A percentile compares a stretch with the other conserved stretches of the same genome.
Conservation (phyloP, 1,140 invertebrate species). For the Ptiloglossa arizonensis region DNA sequence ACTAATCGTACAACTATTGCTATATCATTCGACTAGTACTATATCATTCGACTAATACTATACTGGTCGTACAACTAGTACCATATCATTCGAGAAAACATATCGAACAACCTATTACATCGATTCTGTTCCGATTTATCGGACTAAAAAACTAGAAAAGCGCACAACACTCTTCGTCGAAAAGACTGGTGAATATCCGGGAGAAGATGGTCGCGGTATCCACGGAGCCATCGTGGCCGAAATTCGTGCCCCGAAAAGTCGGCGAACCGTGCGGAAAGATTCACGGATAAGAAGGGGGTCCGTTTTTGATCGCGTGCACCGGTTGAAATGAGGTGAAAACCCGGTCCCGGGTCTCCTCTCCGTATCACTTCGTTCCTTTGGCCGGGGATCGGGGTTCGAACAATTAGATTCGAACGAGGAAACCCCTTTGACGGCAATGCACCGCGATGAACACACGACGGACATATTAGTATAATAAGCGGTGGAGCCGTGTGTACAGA, state of each 20-base stretch:
- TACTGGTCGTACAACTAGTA: too few relatives aligned
- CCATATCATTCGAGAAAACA: too few relatives aligned
- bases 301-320: slow-evolving; percentile 33
- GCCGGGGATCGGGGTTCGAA: slow-evolving; percentile 2
- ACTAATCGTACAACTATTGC: too few relatives aligned
- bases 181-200: too few relatives aligned
- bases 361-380: slow-evolving; percentile 49
- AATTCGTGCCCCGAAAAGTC: slow-evolving; percentile 15
- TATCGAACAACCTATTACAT: too few relatives aligned
- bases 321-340: slow-evolving; percentile 35
- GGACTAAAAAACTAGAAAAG: too few relatives aligned
- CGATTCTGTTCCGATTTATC: too few relatives aligned
- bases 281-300: slow-evolving; percentile 50
- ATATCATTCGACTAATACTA: too few relatives aligned
- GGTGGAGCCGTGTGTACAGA: slow-evolving; percentile 51
- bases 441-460: slow-evolving; percentile 59
- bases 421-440: slow-evolving; percentile 71
- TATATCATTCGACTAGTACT: too few relatives aligned
- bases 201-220: not conserved
- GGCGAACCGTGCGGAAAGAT: slow-evolving; percentile 48
- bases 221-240: not conserved
- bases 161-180: too few relatives aligned
- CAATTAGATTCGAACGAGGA: slow-evolving; percentile 71
- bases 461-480: slow-evolving; percentile 63
- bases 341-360: slow-evolving; percentile 17